phyloP scores from a whole-genome alignment of 2,888 invertebrate genomes.

The Petrolisthes cinctipes region DNA sequence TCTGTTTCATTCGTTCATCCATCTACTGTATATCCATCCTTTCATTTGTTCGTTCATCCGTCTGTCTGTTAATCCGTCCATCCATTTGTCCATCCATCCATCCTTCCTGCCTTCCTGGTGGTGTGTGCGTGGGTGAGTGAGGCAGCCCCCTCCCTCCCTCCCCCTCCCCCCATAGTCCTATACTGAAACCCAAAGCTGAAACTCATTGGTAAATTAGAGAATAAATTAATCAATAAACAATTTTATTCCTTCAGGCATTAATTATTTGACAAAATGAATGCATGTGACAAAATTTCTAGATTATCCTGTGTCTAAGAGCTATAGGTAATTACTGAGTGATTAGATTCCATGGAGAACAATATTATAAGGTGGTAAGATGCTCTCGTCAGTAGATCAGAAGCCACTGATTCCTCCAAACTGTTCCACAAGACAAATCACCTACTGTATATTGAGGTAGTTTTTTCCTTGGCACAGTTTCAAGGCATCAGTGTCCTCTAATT shows the following conservation, averaged over 20 bases:
- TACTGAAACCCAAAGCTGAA: slow-evolving; percentile 1
- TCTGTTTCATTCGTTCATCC: neutral
- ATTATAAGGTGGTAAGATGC: too few relatives aligned
- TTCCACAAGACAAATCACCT: too few relatives aligned
- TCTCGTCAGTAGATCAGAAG: too few relatives aligned
- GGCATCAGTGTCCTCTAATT: too few relatives aligned
- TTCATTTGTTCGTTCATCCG: neutral
- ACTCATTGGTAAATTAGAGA: neutral
- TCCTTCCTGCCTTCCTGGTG: neutral
- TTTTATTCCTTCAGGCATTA: neutral
- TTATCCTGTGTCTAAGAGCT: too few relatives aligned
- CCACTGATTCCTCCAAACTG: too few relatives aligned
- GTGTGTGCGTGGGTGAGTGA: slow-evolving; percentile 9
- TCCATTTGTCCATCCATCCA: neutral
- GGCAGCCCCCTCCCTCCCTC: slow-evolving; percentile 15
- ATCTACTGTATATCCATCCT: neutral
- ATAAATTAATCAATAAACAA: too few relatives aligned
- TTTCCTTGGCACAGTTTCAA: too few relatives aligned
- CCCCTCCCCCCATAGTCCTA: neutral
- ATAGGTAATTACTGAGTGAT: too few relatives aligned
- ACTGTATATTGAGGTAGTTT: too few relatives aligned
- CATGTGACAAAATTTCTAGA: neutral
- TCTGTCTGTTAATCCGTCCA: neutral
- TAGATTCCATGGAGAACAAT: too few relatives aligned
- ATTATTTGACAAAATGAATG: neutral